phyloP scores from a whole-genome alignment of 2,888 invertebrate species.

The Bellardia pandia region DNA sequence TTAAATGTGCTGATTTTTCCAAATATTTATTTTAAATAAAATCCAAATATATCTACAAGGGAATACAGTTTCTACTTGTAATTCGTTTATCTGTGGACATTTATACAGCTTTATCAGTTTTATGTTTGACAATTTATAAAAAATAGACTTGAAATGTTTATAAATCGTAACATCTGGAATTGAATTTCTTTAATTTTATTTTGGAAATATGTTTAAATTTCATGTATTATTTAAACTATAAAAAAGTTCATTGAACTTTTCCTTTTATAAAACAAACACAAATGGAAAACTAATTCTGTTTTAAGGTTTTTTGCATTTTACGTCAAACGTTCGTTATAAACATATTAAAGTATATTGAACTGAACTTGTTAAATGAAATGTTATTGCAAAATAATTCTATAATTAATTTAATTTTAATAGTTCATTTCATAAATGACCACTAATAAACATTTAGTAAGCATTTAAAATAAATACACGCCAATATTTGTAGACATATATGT shows the following conservation, averaged over 20 bases:
- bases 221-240: neutral
- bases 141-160: no score
- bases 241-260: neutral
- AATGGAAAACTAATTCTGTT: neutral
- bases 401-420: slow-evolving; percentile 2
- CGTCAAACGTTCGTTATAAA: slow-evolving; percentile 28
- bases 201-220: neutral
- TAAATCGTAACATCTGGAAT: no score
- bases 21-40: no score
- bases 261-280: neutral
- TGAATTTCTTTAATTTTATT: neutral
- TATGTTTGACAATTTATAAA: no score
- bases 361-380: neutral
- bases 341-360: slow-evolving; percentile 36
- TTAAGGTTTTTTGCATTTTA: slow-evolving; percentile 20
- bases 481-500: neutral
- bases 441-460: neutral
- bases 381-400: slow-evolving; percentile 5
- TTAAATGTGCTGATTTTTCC: no score
- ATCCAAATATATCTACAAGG: no score
- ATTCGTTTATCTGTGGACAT: no score
- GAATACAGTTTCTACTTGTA: no score
- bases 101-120: no score
- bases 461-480: slow-evolving; percentile 21
- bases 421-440: slow-evolving; percentile 1